Percentiles rank a stretch among this genome's conserved stretches.
These are phyloP conservation scores for Neofelis nebulosa DNA, from an alignment of 2,113 vertebrate species.

Conservation along the genomic window DNA sequence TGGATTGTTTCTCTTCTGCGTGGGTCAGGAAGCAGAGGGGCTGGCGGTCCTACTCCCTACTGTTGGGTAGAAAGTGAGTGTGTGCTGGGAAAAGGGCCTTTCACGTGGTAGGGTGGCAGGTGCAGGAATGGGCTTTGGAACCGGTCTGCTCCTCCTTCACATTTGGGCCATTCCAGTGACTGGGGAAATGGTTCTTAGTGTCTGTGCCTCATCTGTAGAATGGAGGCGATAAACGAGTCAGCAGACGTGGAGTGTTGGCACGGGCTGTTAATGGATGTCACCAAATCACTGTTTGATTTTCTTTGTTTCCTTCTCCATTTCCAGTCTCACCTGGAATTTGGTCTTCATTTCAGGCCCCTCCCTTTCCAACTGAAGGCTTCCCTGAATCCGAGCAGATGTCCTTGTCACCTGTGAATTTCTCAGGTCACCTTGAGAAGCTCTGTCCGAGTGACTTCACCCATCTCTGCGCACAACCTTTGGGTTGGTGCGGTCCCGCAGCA, in stretches of 20 bases:
- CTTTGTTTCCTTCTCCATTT: not conserved
- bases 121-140: not conserved
- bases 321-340: not conserved
- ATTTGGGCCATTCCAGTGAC: fast-evolving
- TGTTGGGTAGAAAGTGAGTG: not conserved
- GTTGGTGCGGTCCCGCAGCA: not conserved
- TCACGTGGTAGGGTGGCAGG: not conserved
- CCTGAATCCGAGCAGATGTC: not conserved
- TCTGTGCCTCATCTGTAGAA: not conserved
- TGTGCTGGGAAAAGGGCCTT: not conserved
- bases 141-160: not conserved
- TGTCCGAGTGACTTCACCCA: fast-evolving
- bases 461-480: not conserved
- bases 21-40: not conserved
- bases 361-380: not conserved
- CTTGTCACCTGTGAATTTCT: not conserved
- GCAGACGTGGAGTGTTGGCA: not conserved
- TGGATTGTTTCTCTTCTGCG: not conserved
- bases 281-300: not conserved
- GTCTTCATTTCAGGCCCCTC: not conserved
- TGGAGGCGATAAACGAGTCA: not conserved
- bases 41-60: not conserved
- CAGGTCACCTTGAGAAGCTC: not conserved
- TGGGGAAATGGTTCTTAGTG: not conserved
- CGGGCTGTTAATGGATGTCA: not conserved